Evolutionary conservation across 2,113 vertebrate genomes (phyloP).

Genomic region (Morone saxatilis): DNA sequence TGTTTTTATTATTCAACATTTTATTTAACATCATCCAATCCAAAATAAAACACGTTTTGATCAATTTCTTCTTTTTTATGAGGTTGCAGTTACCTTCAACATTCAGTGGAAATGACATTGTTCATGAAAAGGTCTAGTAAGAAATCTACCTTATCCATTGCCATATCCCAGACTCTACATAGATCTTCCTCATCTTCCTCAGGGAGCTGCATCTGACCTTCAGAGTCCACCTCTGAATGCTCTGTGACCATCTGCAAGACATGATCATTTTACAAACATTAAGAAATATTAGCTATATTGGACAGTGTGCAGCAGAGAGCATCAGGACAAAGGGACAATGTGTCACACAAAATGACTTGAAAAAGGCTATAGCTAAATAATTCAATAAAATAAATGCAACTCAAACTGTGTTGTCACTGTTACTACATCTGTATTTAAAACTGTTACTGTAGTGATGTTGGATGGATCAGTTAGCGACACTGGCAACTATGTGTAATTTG

Average conservation of each 20-base stretch:
- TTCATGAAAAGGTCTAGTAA: background rate
- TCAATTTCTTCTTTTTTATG: background rate
- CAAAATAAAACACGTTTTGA: background rate
- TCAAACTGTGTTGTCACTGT: background rate
- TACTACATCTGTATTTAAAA: background rate
- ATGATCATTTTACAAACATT: background rate
- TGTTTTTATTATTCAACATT: background rate
- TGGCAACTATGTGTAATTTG: background rate
- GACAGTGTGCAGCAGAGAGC: background rate
- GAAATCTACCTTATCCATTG: constrained; percentile 92
- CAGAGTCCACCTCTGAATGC: constrained; percentile 74
- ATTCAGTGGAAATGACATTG: background rate
- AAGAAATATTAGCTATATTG: background rate
- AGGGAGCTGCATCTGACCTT: constrained; percentile 84
- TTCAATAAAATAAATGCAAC: background rate
- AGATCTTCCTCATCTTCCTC: constrained; percentile 94
- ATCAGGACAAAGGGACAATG: background rate
- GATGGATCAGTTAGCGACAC: too few relatives aligned
- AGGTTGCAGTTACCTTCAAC: background rate
- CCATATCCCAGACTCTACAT: constrained; percentile 99
- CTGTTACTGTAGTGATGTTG: background rate
- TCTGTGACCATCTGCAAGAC: constrained; percentile 85
- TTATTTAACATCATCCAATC: background rate
- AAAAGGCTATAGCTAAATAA: background rate
- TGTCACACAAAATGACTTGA: background rate